Evolutionary conservation across 2,797 vertebrate genomes (phyloP).

Genomic region (Hydrophis major): DNA sequence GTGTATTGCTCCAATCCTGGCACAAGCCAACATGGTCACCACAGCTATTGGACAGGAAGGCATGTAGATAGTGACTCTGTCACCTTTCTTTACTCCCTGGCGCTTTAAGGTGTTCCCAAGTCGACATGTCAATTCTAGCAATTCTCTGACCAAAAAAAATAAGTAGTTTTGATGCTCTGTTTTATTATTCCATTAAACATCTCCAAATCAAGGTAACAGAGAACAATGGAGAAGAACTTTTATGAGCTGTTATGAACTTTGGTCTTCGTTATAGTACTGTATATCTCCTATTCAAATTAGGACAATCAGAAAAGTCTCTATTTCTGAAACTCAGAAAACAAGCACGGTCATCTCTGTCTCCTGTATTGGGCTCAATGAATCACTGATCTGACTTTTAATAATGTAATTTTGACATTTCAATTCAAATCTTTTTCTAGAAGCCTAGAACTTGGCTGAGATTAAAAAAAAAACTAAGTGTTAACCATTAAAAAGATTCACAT

Average conservation of each 20-base stretch:
- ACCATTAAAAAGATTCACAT: neutral
- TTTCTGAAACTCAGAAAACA: neutral
- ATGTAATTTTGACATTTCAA: neutral
- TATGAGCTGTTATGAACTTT: neutral
- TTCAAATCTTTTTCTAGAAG: neutral
- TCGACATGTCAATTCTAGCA: slow-evolving; percentile 63
- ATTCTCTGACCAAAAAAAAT: slow-evolving; percentile 54
- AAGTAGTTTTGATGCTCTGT: slow-evolving; percentile 3
- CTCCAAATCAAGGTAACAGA: neutral
- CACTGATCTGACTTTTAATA: neutral
- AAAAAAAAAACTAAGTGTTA: neutral
- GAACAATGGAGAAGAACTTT: neutral
- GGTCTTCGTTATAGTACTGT: neutral
- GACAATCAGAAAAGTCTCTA: neutral
- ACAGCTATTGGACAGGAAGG: slow-evolving; percentile 62
- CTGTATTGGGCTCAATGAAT: neutral
- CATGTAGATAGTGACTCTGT: slow-evolving; percentile 72
- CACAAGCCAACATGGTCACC: slow-evolving; percentile 71
- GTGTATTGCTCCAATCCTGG: slow-evolving; percentile 64
- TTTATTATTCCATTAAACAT: neutral
- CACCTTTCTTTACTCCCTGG: slow-evolving; percentile 64
- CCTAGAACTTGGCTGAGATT: neutral
- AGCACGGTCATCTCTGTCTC: neutral
- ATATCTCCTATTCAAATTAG: neutral
- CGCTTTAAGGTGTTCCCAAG: slow-evolving; percentile 65